These are phyloP conservation scores for Heptranchias perlo DNA, from an alignment of 2,113 vertebrate species.

Conservation along the genomic window DNA sequence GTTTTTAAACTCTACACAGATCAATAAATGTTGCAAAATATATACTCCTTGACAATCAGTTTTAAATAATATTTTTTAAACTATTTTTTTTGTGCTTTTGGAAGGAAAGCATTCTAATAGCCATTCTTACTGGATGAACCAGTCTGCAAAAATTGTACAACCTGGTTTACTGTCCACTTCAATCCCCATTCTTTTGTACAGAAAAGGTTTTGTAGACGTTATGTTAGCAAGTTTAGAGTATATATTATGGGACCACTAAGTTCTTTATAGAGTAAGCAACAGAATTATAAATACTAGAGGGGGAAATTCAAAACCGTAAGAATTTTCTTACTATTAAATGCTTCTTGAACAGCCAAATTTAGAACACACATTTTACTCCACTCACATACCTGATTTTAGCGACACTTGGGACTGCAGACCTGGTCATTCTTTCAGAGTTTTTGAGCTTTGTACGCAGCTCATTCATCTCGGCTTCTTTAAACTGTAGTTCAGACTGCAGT, in stretches of 20 bases:
- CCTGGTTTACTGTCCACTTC: background rate
- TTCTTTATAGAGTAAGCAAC: background rate
- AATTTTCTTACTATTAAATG: background rate
- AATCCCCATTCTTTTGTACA: background rate
- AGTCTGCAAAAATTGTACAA: background rate
- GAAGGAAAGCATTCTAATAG: background rate
- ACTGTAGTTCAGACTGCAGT: conserved; percentile 82
- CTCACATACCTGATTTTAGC: conserved; percentile 60
- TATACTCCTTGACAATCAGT: background rate
- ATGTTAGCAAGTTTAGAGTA: background rate
- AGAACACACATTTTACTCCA: background rate
- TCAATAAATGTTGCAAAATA: background rate
- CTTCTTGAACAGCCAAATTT: background rate
- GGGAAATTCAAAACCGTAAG: background rate
- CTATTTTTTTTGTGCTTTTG: background rate
- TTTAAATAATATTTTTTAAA: background rate
- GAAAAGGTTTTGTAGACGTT: background rate
- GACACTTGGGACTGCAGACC: conserved; percentile 45
- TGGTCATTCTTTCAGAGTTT: conserved; percentile 62
- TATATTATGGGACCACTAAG: background rate
- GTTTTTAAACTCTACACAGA: background rate
- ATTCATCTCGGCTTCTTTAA: conserved; percentile 93
- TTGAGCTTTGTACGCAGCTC: conserved; percentile 77
- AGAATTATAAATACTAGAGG: no score
- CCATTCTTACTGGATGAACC: background rate